Percentiles rank a stretch among this genome's conserved stretches.
These are phyloP conservation scores for Chaetophractus vellerosus DNA, from an alignment of 2,797 vertebrate species.

Conservation along the genomic window DNA sequence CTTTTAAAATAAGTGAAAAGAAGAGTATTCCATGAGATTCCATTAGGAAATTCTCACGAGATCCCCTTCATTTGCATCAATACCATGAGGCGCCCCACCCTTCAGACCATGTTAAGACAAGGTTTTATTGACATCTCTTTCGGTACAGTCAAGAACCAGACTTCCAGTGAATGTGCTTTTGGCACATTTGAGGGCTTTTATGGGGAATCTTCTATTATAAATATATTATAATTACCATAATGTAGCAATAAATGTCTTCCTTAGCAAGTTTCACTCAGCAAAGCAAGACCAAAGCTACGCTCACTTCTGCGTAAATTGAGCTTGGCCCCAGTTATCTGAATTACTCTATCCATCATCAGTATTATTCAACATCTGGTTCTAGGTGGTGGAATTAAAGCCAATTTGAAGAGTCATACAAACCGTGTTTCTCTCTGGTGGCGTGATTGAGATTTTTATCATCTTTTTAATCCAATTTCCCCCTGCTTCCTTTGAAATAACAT, in stretches of 20 bases:
- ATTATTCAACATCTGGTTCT: not conserved
- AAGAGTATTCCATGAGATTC: not conserved
- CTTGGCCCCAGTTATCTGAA: not conserved
- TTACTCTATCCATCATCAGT: not conserved
- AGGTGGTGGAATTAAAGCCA: not conserved
- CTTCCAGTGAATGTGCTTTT: slow-evolving; percentile 21
- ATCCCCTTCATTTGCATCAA: not conserved
- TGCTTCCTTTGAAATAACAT: slow-evolving; percentile 52
- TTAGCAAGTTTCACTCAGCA: slow-evolving; percentile 30
- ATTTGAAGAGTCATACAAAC: not conserved
- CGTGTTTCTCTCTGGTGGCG: not conserved
- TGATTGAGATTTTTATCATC: not conserved
- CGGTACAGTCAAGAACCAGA: not conserved
- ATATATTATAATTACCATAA: slow-evolving; percentile 53
- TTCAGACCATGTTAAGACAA: not conserved
- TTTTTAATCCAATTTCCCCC: not conserved
- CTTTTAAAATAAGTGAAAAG: slow-evolving; percentile 70
- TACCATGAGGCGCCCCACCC: not conserved
- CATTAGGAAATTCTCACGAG: slow-evolving; percentile 32
- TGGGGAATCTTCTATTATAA: not conserved
- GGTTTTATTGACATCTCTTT: slow-evolving; percentile 17
- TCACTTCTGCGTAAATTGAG: slow-evolving; percentile 31
- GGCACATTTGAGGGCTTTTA: slow-evolving; percentile 36
- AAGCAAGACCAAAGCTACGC: not conserved
- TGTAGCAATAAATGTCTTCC: slow-evolving; percentile 31